Evolutionary conservation across 2,797 vertebrate genomes (phyloP).

Genomic region (Iguana delicatissima): DNA sequence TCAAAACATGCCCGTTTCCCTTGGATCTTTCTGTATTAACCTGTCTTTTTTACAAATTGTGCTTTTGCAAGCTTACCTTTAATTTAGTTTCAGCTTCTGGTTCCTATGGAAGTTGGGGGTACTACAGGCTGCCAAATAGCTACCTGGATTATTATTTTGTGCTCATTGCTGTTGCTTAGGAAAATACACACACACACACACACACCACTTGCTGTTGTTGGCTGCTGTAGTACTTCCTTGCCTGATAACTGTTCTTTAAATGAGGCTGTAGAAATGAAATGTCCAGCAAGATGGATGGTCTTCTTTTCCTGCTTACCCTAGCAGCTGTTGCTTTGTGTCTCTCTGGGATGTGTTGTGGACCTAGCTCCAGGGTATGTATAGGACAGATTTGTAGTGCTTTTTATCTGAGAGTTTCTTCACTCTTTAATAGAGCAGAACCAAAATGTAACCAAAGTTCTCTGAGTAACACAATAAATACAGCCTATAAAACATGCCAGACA

Average conservation of each 20-base stretch:
- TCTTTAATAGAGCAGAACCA: conserved; percentile 30
- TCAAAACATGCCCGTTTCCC: neutral
- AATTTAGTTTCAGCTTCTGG: neutral
- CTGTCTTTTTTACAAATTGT: neutral
- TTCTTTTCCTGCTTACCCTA: conserved; percentile 59
- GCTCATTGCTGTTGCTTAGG: conserved; percentile 46
- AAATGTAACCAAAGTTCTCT: conserved; percentile 7
- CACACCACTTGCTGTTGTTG: neutral
- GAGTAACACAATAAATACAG: neutral
- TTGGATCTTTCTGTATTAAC: neutral
- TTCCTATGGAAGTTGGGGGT: conserved; percentile 15
- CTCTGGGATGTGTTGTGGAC: conserved; percentile 1
- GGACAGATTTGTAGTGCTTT: conserved; percentile 9
- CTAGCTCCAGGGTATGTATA: neutral
- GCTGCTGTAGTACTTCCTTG: conserved; percentile 54
- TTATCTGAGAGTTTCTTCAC: conserved; percentile 2
- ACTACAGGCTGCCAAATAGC: conserved; percentile 34
- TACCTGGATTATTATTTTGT: conserved; percentile 56
- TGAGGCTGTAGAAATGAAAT: conserved; percentile 65
- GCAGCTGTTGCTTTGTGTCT: conserved; percentile 50
- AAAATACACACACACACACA: conserved; percentile 23
- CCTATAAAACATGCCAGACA: neutral
- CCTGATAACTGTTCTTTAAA: conserved; percentile 67
- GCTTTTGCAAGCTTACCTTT: conserved; percentile 40
- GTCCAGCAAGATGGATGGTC: conserved; percentile 58